Conservation (phyloP, 1,140 invertebrate genomes). For the Zaprionus lachaisei region DNA sequence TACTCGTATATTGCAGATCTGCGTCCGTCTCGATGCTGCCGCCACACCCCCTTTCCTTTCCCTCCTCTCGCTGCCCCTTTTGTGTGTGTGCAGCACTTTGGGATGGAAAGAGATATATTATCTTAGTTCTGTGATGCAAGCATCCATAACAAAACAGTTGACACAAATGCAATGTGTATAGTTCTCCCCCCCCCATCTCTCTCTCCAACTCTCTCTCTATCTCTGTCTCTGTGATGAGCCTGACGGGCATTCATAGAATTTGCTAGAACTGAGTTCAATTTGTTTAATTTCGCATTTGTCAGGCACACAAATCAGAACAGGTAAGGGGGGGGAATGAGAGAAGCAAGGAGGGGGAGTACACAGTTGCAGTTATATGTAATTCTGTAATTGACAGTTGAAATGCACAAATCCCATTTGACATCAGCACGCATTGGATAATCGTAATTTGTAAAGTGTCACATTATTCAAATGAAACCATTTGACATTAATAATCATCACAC, state of each 20-base stretch:
- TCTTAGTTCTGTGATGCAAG: constrained; percentile 54
- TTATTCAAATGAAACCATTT: constrained; percentile 41
- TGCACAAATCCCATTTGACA: constrained; percentile 56
- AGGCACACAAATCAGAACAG: constrained; percentile 9
- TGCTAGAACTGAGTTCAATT: constrained; percentile 54
- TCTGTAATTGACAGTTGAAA: constrained; percentile 72
- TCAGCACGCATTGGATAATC: constrained; percentile 31
- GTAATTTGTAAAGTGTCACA: constrained; percentile 49
- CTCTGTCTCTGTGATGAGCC: constrained; percentile 50
- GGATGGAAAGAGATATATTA: constrained; percentile 57
- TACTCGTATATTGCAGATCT: constrained; percentile 66
- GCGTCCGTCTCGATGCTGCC: background rate
- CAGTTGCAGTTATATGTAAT: background rate
- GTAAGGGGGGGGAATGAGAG: background rate
- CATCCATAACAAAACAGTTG: constrained; percentile 75
- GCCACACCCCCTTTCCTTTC: background rate
- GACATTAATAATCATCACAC: constrained; percentile 38
- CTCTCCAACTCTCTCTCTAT: constrained; percentile 22
- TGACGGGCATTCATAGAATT: constrained; percentile 55
- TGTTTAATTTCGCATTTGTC: constrained; percentile 38
- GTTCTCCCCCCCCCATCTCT: constrained; percentile 31
- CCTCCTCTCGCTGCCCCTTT: no score
- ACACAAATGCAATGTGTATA: constrained; percentile 57
- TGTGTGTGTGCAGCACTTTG: constrained; percentile 9
- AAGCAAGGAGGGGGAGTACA: no score